Percentiles rank a stretch among this genome's conserved stretches.
Evolutionary conservation across 2,113 vertebrate genomes (phyloP).

Genomic region (Mirounga angustirostris): DNA sequence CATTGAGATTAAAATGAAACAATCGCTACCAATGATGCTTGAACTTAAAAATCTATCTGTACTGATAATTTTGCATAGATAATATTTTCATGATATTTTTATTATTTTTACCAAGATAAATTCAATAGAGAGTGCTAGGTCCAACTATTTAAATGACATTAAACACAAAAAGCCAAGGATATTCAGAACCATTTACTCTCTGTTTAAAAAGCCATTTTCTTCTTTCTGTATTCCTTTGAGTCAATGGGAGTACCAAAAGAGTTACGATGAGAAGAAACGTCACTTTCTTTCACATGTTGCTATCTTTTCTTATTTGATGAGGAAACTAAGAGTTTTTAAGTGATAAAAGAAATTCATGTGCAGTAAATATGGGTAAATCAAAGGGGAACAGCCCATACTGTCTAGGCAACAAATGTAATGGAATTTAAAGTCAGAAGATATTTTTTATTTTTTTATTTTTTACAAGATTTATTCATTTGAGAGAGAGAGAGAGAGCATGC

Average conservation of each 20-base stretch:
- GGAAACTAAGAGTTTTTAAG: background rate
- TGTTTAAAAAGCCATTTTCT: background rate
- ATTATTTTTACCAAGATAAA: background rate
- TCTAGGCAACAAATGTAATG: background rate
- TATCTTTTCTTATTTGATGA: background rate
- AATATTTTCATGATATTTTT: background rate
- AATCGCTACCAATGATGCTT: background rate
- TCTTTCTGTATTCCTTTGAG: background rate
- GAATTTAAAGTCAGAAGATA: background rate
- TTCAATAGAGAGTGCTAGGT: background rate
- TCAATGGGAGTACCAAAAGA: background rate
- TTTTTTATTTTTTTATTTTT: background rate
- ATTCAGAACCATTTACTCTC: background rate
- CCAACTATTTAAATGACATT: background rate
- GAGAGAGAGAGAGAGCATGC: background rate
- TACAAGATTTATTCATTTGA: background rate
- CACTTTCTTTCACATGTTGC: background rate
- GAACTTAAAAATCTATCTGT: background rate
- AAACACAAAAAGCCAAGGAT: background rate
- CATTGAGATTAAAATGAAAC: constrained; percentile 26
- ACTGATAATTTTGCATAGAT: background rate
- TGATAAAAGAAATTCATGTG: background rate
- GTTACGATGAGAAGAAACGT: background rate
- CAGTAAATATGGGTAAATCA: background rate
- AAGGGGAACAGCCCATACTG: background rate